Base-by-base conservation (phyloP, 2,888 invertebrate species). In the Drosophila borborema region DNA sequence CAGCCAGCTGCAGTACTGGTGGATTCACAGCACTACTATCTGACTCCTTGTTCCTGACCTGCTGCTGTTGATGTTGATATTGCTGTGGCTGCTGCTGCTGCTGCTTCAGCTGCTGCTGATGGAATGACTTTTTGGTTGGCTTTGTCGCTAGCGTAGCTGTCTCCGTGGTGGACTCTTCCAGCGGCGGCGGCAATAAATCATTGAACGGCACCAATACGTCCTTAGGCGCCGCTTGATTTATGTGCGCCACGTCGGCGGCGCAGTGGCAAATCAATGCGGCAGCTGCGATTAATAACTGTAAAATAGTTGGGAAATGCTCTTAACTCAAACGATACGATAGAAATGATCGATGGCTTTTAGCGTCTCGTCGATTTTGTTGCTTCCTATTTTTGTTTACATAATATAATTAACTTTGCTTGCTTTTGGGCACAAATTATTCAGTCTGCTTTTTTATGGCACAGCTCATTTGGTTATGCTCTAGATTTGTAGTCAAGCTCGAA, bases 151-250 rank as follows among this genome's bases (percentile, higher is more conserved):
- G 53, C 40, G 69, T 16, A 45, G 61, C 23, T 23, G 40, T 56
- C 23, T 72, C 65, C 28, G 76, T 65, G 16, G 43, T 54, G 10
- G 69, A 43, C 18, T 72, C 83, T 53, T 82, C 86, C 36, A 73
- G 58, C 18, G 86, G 79, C 41, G 91, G 91, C n/a, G 92, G 91
- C 80, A 91, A 86, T 82, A 89, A 88, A 87, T 91, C 92, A 85
- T 90, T 91, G 72, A 90, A 91, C 34, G 91, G 91, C 78, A 84
- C 72, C 78, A 77, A 75, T 72, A 90, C 66, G 65, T 81, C 87
- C 72, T 74, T 56, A 74, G 72, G 69, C 66, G 71, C 41, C 54
- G 62, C 69, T 54, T 72, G 83, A 84, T 89, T 89, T 81, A 91
- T 83, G 73, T 89, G 74, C 31, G 76, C 73, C 46, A 90, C 86